Base-by-base conservation (phyloP, 2,113 vertebrate genomes). In the Hemichromis elongatus region DNA sequence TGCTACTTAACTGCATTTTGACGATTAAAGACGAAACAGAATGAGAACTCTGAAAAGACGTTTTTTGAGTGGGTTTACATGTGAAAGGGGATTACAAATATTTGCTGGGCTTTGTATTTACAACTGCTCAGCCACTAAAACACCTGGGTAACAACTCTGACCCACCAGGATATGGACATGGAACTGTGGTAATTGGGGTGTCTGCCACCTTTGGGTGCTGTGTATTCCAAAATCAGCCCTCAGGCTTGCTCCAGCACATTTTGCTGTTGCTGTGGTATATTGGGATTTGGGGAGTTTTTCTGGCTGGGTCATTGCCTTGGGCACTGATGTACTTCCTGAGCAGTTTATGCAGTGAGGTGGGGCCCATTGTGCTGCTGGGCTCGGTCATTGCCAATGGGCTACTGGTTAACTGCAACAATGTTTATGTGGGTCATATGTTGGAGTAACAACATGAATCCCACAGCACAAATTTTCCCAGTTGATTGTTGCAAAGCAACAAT, bases 391-490 rank as follows among this genome's bases (percentile, higher is more conserved):
- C 24, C 68, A 75, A 1, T 75, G 68, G 24, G 68, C 42, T 18
- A 47, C 2, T 0, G 11, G 42, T 75, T 73, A 61, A 35, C 30
- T 73, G 14, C 68, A 73, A 28, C 68, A 73, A 73, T 73, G 68
- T 73, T 73, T 73, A 47, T 14, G 68, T 47, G 42, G 68, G 9
- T 28, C 5, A 18, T 28, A 73, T 28, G 18, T 28, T 47, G 24
- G 3, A 73, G 5, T 1, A 73, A 2, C 68, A 73, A 47, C 42
- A 47, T 47, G 0, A 28, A 73, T 4, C 4, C 40, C 24, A 47
- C 21, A 47, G 42, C 24, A 73, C 9, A 28, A 19, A 50, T 47
- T 5, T 28, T 28, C 40, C 18, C 14, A 73, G 42, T 47, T 1
- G 1, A 11, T 28, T 16, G 11, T 47, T 47, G 66, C 40, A 28